Evolutionary conservation across 2,113 vertebrate species (phyloP).

Genomic region (Petrocephalus zakoni): DNA sequence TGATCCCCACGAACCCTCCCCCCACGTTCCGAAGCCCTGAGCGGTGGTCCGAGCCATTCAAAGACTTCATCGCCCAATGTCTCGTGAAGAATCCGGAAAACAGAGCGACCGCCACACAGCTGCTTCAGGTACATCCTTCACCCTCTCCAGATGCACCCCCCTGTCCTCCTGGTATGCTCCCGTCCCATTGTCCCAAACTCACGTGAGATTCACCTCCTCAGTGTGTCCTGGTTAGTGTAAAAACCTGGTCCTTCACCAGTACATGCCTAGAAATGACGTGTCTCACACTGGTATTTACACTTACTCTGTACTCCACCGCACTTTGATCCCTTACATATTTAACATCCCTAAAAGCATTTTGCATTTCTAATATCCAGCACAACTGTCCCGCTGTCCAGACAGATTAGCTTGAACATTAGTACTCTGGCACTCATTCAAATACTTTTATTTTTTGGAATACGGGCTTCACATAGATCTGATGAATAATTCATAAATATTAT

Average conservation of each 20-base stretch:
- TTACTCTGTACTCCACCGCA: background rate
- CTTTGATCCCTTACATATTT: background rate
- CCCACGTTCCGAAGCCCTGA: conserved; percentile 80
- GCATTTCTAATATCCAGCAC: background rate
- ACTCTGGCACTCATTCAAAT: background rate
- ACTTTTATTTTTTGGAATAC: background rate
- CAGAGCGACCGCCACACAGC: conserved; percentile 80
- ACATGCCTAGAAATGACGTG: background rate
- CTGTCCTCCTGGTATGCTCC: background rate
- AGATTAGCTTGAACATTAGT: background rate
- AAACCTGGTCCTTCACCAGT: background rate
- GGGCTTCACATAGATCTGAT: too few species aligned
- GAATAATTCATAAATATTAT: too few species aligned
- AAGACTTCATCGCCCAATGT: conserved; percentile 82
- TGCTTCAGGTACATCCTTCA: conserved; percentile 71
- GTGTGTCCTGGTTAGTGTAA: background rate
- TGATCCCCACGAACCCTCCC: conserved; percentile 92
- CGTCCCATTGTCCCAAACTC: background rate
- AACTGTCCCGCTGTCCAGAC: background rate
- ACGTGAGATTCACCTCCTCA: too few species aligned
- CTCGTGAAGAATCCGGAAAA: conserved; percentile 86
- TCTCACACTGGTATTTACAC: background rate
- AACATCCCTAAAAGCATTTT: background rate
- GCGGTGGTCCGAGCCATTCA: conserved; percentile 72
- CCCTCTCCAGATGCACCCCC: background rate